Base-by-base conservation (phyloP, 2,113 vertebrate genomes). In the Xiphias gladius region DNA sequence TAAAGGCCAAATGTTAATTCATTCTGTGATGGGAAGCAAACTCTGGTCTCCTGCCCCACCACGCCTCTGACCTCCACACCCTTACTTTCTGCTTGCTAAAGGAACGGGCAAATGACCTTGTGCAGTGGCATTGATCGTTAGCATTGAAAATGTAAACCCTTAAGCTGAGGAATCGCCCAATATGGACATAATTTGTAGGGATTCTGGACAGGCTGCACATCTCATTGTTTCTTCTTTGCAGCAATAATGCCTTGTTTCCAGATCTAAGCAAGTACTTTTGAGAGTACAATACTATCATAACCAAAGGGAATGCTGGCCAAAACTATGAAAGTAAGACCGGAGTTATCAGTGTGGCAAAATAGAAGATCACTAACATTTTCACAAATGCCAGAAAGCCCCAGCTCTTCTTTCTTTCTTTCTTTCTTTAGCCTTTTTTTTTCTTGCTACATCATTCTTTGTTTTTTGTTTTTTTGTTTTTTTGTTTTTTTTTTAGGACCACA, bases 401-500 rank as follows among this genome's bases (percentile, higher is more conserved):
- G 9, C 37, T 39, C 9, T 39, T 9, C 7, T 26, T 26, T 14
- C 24, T 26, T 16, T 12, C 10, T 57, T 26, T 57, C 22, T 26
- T 57, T 57, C 12, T 57, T 57, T 57, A n/a, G n/a, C n/a, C 22
- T 20, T 24, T 55, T 4, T 79, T 76, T 50, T 90, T 92, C 48
- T 20, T 46, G 16, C 43, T 46, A 95, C 95, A 94, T 70, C 76
- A 57, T 17, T 50, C 19, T 32, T 41, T 37, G 14, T 52, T 79
- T 78, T 50, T 90, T 35, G 32, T 10, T 54, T 54, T 2, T 54
- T 54, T n/a, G 6, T 39, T 39, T 39, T 10, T 39, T 64, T 35
- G 16, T 17, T 92, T 77, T 78, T 50, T 91, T 92, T 93, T 95
- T 94, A 94, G 81, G 11, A 7, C 87, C 82, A 91, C 94, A 95